These are phyloP conservation scores for Nephrocerus scutellatus DNA, from an alignment of 2,888 invertebrate genomes.

Conservation along the genomic window DNA sequence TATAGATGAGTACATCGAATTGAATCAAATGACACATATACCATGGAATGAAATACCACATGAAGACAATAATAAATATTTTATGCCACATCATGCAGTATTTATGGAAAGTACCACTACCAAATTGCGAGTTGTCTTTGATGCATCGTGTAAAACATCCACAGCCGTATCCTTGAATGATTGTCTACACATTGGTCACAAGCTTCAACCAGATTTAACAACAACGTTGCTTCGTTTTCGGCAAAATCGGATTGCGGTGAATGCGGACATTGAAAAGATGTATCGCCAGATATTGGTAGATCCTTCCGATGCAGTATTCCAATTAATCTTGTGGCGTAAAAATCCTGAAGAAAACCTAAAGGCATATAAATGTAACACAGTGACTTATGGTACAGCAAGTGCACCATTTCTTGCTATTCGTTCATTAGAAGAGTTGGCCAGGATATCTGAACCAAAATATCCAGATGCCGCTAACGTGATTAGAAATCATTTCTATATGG, in stretches of 20 bases:
- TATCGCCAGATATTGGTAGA: slow-evolving; percentile 18
- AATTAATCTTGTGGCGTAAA: slow-evolving; percentile 17
- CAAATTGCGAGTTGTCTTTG: slow-evolving; percentile 18
- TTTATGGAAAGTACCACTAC: slow-evolving; percentile 20
- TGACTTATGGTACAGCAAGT: slow-evolving; percentile 18
- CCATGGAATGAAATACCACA: too few species aligned
- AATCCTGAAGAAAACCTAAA: too few species aligned
- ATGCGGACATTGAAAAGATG: slow-evolving; percentile 20
- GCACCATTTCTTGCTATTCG: slow-evolving; percentile 17
- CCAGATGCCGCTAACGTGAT: slow-evolving; percentile 16
- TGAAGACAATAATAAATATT: too few species aligned
- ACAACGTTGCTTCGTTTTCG: slow-evolving; percentile 16
- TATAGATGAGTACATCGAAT: too few species aligned
- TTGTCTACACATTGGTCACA: slow-evolving; percentile 18
- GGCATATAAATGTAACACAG: slow-evolving; percentile 15
- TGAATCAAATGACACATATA: too few species aligned
- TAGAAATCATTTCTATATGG: slow-evolving; percentile 16
- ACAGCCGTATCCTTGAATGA: slow-evolving; percentile 15
- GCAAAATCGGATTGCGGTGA: slow-evolving; percentile 17
- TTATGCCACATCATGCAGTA: slow-evolving; percentile 17
- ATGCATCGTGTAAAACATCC: slow-evolving; percentile 11
- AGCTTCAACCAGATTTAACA: slow-evolving; percentile 16
- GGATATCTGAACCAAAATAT: slow-evolving; percentile 11
- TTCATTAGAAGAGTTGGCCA: slow-evolving; percentile 15
- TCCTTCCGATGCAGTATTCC: slow-evolving; percentile 15